Percentiles rank a stretch among this genome's conserved stretches.
Conservation (phyloP, 2,113 vertebrate genomes). For the Romanogobio albipinnatus region DNA sequence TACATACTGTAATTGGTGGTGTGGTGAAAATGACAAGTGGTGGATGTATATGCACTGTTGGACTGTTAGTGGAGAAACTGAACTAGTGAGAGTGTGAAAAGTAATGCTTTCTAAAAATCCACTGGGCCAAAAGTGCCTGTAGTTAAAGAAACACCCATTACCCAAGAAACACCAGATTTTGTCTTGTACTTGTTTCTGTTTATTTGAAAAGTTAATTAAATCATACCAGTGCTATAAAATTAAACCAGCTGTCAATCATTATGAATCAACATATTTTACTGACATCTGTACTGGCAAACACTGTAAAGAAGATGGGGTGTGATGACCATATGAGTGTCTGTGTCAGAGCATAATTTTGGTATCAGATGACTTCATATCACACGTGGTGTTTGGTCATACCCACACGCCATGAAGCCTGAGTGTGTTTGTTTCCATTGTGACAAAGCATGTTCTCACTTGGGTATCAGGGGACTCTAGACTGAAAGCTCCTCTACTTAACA, state of each 20-base stretch:
- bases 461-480: not conserved
- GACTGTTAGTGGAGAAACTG: not conserved
- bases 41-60: not conserved
- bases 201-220: not conserved
- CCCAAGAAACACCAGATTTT: not conserved
- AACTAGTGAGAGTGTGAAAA: not conserved
- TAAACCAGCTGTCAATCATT: not conserved
- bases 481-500: not conserved
- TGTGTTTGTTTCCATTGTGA: constrained; percentile 43
- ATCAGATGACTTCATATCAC: constrained; percentile 43
- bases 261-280: not conserved
- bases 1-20: not conserved
- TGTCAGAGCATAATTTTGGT: constrained; percentile 51
- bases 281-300: not conserved
- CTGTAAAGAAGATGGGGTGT: not conserved
- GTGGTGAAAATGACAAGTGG: constrained; percentile 4
- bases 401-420: constrained; percentile 11
- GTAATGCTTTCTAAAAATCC: not conserved
- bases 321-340: constrained; percentile 31
- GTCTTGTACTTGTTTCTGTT: not conserved
- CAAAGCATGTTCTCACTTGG: constrained; percentile 21
- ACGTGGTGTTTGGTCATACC: constrained; percentile 38
- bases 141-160: not conserved
- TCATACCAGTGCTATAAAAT: not conserved
- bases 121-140: not conserved